Evolutionary conservation across 2,888 invertebrate genomes (phyloP).

Genomic region (Ennomos erosarius): DNA sequence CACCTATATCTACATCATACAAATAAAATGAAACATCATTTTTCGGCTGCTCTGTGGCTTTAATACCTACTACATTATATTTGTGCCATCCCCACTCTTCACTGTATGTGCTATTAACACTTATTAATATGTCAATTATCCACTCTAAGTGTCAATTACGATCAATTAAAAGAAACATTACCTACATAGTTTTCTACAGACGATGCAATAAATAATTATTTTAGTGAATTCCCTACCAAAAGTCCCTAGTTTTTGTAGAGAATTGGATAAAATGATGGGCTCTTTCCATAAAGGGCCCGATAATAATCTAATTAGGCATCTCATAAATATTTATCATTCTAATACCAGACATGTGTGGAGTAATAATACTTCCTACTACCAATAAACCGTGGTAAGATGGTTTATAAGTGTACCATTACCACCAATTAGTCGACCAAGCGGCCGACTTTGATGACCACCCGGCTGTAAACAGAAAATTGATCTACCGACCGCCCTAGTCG

Average conservation of each 20-base stretch:
- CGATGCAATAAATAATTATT: not conserved
- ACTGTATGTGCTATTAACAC: conserved; percentile 1
- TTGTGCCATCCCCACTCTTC: not conserved
- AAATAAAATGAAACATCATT: too few relatives aligned
- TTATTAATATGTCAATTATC: not conserved
- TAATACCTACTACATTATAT: conserved; percentile 8
- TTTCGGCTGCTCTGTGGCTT: too few relatives aligned
- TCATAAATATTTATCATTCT: conserved; percentile 44
- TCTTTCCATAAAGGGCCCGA: conserved; percentile 7
- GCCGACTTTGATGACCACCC: conserved; percentile 74
- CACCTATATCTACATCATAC: too few relatives aligned
- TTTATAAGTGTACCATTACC: conserved; percentile 72
- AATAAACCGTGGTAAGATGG: conserved; percentile 51
- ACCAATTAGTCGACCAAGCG: conserved; percentile 75
- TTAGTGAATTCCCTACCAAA: conserved; percentile 12
- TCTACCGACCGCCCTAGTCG: conserved; percentile 69
- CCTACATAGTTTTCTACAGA: too few relatives aligned
- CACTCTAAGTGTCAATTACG: too few relatives aligned
- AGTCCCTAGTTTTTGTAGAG: not conserved
- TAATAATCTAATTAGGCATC: conserved; percentile 39
- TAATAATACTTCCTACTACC: conserved; percentile 41
- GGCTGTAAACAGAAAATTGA: conserved; percentile 80
- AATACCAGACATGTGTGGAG: conserved; percentile 36
- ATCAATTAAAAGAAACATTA: too few relatives aligned
- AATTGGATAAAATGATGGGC: too few relatives aligned